Evolutionary conservation across 2,888 invertebrate genomes (phyloP), one percentile per base, ranked within the genome.

Genomic region (Drosophila incognita): DNA sequence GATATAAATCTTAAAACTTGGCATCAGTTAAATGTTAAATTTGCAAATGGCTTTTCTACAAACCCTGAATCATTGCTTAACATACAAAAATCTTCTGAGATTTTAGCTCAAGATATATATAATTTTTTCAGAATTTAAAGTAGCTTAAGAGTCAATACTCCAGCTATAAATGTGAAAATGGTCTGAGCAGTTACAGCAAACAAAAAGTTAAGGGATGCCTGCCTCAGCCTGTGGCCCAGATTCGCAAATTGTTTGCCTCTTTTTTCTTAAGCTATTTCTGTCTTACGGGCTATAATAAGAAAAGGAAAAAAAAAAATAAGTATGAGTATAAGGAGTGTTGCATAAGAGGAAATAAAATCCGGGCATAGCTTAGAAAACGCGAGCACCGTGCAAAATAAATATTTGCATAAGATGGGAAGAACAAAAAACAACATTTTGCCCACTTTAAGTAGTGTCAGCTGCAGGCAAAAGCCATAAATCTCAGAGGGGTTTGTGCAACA

Each of bases 381-480:
- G 27, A 27, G 13, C 38, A n/a, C n/a, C 18, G 29, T 56, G 57
- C 15, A 35, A 56, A 56, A 69, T 35, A 69, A 35, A 64, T 54
- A 74, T 74, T 72, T 74, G 66, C 67, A 54, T 59, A 69, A 57
- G 35, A 49, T 33, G 24, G 15, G 13, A 15, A 13, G 11, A 5
- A n/a, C 5, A 42, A 59, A 31, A 24, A 48, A 49, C 40, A 40
- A 24, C 24, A 40, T 36, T 48, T 21, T 31, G 6, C n/a, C 46
- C 52, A 15, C 60, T 57, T 57, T 65, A 29, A 27, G 54, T 27
- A 24, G 40, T 62, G 69, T 40, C 76, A 64, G 72, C 67, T 69
- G 65, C 65, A 61, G 63, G 61, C 51, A 38, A 38, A 77, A 48
- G 33, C 40, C 69, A 78, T 67, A 65, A 74, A 69, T 77, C 66